Base-by-base conservation (phyloP, 2,797 vertebrate genomes). In the Adrianichthys oophorus region DNA sequence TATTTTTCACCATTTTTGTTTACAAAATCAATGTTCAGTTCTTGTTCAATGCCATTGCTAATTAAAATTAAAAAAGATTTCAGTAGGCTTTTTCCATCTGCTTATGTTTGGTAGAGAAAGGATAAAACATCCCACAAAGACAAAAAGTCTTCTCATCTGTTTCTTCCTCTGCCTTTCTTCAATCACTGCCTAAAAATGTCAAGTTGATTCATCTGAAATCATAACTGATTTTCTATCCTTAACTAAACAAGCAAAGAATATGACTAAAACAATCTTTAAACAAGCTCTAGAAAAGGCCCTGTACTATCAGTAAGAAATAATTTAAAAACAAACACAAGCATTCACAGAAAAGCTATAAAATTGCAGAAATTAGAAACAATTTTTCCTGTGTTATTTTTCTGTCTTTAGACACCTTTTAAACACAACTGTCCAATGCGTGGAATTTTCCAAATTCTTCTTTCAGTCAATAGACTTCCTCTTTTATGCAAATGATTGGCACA, bases 401-500 rank as follows among this genome's bases (percentile, higher is more conserved):
- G 10, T 32, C 32, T 47, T 51, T 42, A 49, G 56, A 48, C 70
- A 67, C 71, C 73, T 70, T 54, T 23, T 57, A 61, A 78, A 76
- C 56, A 48, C 65, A 52, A 69, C 45, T 46, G 44, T 61, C 48
- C 65, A 66, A 80, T 68, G 48, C 48, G 17, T 45, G 52, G 56
- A 75, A 49, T 65, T 70, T 56, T 69, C 61, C 66, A 37, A 74
- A 58, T 65, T 72, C 53, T 46, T 60, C 54, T 52, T 24, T 59
- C 55, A 68, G 47, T 73, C 78, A 77, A 72, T 80, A 55, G 70
- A 60, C 66, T 56, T 41, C 65, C 59, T 43, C 4, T 50, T 55
- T 3, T 56, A 74, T 76, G 74, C 65, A 82, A 82, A 85, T 78
- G 18, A 76, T 43, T 62, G 47, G 53, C 46, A 43, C 69, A 83